Evolutionary conservation across 30 jellyfish, hydroid and myxozoan genomes (phyloP).

Genomic region (Aurelia sp.): DNA sequence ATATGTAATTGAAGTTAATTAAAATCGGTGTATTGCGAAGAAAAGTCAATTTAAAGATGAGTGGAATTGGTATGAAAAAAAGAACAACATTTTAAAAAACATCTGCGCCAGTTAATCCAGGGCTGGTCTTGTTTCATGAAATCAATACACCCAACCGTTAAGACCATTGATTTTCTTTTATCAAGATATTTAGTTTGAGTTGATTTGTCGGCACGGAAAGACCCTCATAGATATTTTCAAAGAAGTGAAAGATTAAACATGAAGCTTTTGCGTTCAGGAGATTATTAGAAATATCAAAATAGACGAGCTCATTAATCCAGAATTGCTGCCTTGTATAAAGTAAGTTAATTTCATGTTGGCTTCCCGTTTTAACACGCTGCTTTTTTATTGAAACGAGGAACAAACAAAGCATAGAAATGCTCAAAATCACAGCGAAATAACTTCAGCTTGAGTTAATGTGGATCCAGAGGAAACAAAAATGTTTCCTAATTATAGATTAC

Average conservation of each 20-base stretch:
- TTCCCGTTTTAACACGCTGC: slow-evolving; percentile 58
- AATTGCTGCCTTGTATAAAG: slow-evolving; percentile 72
- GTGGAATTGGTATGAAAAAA: slow-evolving; percentile 70
- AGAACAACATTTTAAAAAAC: slow-evolving; percentile 58
- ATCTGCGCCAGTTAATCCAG: slow-evolving; percentile 56
- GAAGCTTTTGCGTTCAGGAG: slow-evolving; percentile 35
- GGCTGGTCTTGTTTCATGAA: slow-evolving; percentile 41
- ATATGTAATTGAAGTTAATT: slow-evolving; percentile 51
- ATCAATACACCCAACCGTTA: slow-evolving; percentile 58
- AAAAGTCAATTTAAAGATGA: slow-evolving; percentile 67
- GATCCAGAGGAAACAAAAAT: slow-evolving; percentile 46
- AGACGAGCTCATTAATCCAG: slow-evolving; percentile 68
- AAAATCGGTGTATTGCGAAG: slow-evolving; percentile 51
- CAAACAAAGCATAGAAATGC: slow-evolving; percentile 48
- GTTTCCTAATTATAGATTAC: slow-evolving; percentile 15
- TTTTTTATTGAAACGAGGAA: slow-evolving; percentile 56
- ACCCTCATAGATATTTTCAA: slow-evolving; percentile 25
- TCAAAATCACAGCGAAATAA: slow-evolving; percentile 46
- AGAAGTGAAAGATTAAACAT: slow-evolving; percentile 57
- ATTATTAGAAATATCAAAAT: slow-evolving; percentile 64
- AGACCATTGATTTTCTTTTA: slow-evolving; percentile 70
- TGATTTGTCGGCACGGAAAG: slow-evolving; percentile 71
- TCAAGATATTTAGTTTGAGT: slow-evolving; percentile 58
- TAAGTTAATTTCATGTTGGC: slow-evolving; percentile 76
- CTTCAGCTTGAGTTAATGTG: slow-evolving; percentile 37